These are phyloP conservation scores for Cheilosia urbana DNA, from an alignment of 2,888 invertebrate genomes.

Conservation along the genomic window DNA sequence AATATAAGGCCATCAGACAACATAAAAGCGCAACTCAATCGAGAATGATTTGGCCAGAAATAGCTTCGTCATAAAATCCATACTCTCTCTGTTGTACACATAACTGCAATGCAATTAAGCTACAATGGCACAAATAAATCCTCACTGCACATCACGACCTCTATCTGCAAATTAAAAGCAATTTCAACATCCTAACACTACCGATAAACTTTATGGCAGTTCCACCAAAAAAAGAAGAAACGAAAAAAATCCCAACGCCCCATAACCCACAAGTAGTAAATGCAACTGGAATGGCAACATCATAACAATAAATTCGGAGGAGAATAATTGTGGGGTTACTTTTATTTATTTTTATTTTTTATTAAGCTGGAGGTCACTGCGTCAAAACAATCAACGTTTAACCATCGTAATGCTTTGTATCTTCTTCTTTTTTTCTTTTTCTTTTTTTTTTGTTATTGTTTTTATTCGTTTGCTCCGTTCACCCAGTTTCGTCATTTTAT, in stretches of 20 bases:
- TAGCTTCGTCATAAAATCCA: too few relatives aligned
- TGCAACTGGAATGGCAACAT: conserved; percentile 61
- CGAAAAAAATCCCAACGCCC: conserved; percentile 9
- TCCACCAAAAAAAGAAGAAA: neutral
- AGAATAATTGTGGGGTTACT: conserved; percentile 27
- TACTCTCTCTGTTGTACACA: neutral
- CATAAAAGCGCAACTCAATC: too few relatives aligned
- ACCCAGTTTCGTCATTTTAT: conserved; percentile 46
- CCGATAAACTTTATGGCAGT: conserved; percentile 39
- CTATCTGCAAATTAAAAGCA: conserved; percentile 16
- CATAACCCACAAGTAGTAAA: conserved; percentile 33
- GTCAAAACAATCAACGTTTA: conserved; percentile 72
- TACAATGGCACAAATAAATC: neutral
- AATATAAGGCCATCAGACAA: too few relatives aligned
- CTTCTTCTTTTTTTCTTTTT: conserved; percentile 25
- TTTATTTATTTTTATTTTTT: conserved; percentile 30
- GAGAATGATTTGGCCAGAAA: too few relatives aligned
- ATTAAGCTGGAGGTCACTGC: conserved; percentile 64
- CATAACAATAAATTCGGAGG: conserved; percentile 64
- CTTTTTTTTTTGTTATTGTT: conserved; percentile 1
- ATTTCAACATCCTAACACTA: conserved; percentile 6
- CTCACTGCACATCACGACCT: neutral
- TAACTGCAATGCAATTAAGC: conserved; percentile 10
- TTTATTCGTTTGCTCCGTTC: conserved; percentile 7
- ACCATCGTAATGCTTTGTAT: conserved; percentile 53